Evolutionary conservation across 2,113 vertebrate species (phyloP).

Genomic region (Zingel zingel): DNA sequence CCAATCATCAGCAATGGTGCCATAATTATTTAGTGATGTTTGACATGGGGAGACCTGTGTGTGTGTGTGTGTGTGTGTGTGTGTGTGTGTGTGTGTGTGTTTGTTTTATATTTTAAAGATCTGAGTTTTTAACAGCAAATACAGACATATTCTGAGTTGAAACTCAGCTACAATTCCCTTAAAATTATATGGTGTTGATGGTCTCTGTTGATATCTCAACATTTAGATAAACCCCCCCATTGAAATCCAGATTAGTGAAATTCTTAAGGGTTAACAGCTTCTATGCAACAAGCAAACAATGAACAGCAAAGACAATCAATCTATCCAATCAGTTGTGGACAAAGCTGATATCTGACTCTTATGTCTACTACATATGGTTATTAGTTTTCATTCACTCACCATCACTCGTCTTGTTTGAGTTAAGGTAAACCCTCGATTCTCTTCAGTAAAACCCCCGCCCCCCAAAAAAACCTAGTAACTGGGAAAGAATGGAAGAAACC

Average conservation of each 20-base stretch:
- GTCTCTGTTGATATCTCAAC: not conserved
- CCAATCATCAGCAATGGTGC: constrained; percentile 67
- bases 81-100: not conserved
- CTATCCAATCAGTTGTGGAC: too few species aligned
- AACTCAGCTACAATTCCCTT: not conserved
- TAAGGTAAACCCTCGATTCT: too few species aligned
- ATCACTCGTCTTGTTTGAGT: too few species aligned
- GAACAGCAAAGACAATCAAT: not conserved
- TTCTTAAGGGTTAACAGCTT: not conserved
- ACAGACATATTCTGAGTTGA: not conserved
- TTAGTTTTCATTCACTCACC: too few species aligned
- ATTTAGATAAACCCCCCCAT: not conserved
- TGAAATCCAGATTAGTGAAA: too few species aligned
- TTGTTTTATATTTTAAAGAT: not conserved
- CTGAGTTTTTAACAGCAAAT: constrained; percentile 2
- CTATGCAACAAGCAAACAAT: not conserved
- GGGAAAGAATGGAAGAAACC: too few species aligned
- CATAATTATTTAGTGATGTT: constrained; percentile 68
- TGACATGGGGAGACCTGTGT: constrained; percentile 44
- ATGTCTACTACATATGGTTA: too few species aligned
- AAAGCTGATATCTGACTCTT: too few species aligned
- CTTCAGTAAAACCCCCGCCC: too few species aligned
- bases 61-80: constrained; percentile 11
- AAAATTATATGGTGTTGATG: too few species aligned
- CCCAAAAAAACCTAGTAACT: too few species aligned